These are phyloP conservation scores for Brenthis ino DNA, from an alignment of 2,888 invertebrate species.

Conservation along the genomic window DNA sequence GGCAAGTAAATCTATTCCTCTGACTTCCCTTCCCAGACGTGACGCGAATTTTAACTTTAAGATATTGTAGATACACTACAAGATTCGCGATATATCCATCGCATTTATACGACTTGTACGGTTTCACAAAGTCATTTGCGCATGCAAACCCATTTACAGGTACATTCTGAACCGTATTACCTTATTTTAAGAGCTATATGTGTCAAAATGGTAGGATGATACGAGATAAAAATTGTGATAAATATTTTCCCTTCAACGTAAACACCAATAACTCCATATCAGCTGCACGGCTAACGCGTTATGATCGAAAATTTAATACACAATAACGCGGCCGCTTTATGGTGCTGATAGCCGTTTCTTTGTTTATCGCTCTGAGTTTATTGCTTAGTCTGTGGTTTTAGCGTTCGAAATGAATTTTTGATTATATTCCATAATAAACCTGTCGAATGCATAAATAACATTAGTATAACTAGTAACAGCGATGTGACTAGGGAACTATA, in stretches of 20 bases:
- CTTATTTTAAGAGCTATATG: slow-evolving; percentile 24
- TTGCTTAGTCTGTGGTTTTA: slow-evolving; percentile 43
- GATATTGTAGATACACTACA: slow-evolving; percentile 27
- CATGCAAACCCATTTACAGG: slow-evolving; percentile 9
- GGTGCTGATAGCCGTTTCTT: slow-evolving; percentile 59
- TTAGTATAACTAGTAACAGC: not conserved
- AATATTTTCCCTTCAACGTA: slow-evolving; percentile 46
- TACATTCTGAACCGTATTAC: slow-evolving; percentile 28
- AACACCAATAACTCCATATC: slow-evolving; percentile 60
- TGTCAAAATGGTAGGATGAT: slow-evolving; percentile 2
- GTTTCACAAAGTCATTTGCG: slow-evolving; percentile 31
- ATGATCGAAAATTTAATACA: slow-evolving; percentile 67
- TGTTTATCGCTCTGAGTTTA: slow-evolving; percentile 61
- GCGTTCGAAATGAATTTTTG: slow-evolving; percentile 17
- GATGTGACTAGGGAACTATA: too few species aligned
- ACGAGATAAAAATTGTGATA: slow-evolving; percentile 40
- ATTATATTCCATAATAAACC: slow-evolving; percentile 4
- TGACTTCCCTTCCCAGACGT: slow-evolving; percentile 56
- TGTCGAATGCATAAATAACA: not conserved
- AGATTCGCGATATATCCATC: slow-evolving; percentile 34
- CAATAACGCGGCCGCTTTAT: slow-evolving; percentile 61
- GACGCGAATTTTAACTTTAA: slow-evolving; percentile 53
- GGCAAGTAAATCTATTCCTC: slow-evolving; percentile 55
- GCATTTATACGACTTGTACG: slow-evolving; percentile 40
- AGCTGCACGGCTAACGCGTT: slow-evolving; percentile 52